These are phyloP conservation scores for Sigmodon hispidus DNA, from an alignment of 2,113 vertebrate genomes.

Conservation along the genomic window DNA sequence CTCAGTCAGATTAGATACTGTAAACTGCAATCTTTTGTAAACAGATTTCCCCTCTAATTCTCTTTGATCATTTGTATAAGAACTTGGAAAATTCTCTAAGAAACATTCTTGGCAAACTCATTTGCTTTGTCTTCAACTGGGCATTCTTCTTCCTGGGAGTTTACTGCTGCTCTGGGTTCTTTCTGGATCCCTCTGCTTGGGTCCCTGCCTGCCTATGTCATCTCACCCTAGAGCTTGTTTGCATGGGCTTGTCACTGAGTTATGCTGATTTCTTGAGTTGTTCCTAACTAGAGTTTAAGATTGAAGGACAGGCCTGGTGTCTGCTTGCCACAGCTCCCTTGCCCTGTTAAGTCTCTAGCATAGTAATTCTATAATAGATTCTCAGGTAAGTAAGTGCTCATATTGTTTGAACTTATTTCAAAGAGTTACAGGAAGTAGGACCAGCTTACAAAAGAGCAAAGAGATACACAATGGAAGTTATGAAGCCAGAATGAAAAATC, in stretches of 20 bases:
- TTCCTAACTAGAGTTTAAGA: not conserved
- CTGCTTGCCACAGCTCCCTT: not conserved
- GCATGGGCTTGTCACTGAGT: not conserved
- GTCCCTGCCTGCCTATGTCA: not conserved
- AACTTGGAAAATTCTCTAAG: constrained; percentile 19
- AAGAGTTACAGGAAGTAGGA: not conserved
- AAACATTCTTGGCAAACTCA: not conserved
- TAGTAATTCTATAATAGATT: not conserved
- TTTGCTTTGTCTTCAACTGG: not conserved
- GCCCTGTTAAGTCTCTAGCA: not conserved
- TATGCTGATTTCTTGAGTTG: not conserved
- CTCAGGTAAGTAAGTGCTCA: not conserved
- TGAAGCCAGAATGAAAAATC: not conserved
- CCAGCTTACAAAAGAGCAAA: not conserved
- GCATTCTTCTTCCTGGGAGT: not conserved
- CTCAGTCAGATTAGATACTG: not conserved
- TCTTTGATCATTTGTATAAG: not conserved
- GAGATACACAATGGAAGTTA: not conserved
- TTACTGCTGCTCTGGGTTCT: not conserved
- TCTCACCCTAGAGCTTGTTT: not conserved
- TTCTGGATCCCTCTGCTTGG: not conserved
- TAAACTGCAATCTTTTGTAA: constrained; percentile 1
- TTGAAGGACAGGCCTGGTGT: not conserved
- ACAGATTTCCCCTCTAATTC: not conserved
- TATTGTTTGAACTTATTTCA: constrained; percentile 2